These are phyloP conservation scores for Anthrax anthrax DNA, from an alignment of 2,888 invertebrate species.

Conservation along the genomic window DNA sequence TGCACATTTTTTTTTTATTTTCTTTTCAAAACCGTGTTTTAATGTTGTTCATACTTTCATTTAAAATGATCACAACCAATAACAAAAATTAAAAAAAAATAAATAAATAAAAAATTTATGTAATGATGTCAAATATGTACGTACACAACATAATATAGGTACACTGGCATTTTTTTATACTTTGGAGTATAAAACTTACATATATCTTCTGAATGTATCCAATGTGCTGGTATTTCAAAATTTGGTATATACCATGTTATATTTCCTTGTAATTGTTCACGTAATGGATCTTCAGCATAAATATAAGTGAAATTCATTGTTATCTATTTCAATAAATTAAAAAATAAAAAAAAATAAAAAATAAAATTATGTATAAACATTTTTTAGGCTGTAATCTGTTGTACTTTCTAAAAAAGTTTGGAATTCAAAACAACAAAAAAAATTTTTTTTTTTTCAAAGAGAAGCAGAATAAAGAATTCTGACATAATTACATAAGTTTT, in stretches of 20 bases:
- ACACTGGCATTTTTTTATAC: neutral
- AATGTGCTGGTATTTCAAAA: constrained; percentile 59
- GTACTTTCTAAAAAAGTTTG: no score
- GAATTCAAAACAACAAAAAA: no score
- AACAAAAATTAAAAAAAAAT: no score
- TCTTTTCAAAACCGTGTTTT: no score
- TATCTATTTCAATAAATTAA: constrained; percentile 36
- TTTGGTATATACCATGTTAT: constrained; percentile 76
- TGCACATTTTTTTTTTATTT: no score
- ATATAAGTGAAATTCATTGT: constrained; percentile 84
- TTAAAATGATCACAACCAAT: no score
- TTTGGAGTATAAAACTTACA: constrained; percentile 41
- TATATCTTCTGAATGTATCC: constrained; percentile 73
- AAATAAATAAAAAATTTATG: constrained; percentile 8
- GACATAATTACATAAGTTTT: no score
- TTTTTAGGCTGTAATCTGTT: no score
- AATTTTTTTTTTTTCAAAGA: no score
- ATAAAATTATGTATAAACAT: neutral
- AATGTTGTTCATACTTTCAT: no score
- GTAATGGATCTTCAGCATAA: constrained; percentile 68
- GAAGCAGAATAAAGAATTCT: no score
- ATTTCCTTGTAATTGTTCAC: constrained; percentile 66
- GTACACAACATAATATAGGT: no score
- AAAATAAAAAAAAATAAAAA: neutral
- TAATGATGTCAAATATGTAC: constrained; percentile 12